Evolutionary conservation across 2,797 vertebrate genomes (phyloP), one percentile per base, ranked within the genome.

Genomic region (Danio albolineatus): DNA sequence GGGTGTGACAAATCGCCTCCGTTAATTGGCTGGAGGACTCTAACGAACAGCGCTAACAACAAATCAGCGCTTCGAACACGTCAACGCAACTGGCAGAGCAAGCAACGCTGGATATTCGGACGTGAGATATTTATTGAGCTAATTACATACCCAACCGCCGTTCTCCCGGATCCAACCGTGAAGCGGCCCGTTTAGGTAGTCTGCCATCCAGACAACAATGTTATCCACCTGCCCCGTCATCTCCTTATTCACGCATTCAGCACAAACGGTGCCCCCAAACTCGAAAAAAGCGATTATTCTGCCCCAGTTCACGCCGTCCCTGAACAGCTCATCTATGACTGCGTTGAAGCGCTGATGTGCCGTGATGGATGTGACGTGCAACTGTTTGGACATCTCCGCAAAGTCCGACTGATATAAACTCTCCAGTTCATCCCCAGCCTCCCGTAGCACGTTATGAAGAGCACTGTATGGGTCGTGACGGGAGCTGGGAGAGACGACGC

Each of bases 231-330:
- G 96, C 65, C 95, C 81, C 7, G 90, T 92, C 96, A 98, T 96
- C 90, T 97, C 96, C 84, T 95, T 94, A 88, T 96, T 93, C 88
- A 95, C 95, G 85, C 97, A 97, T 91, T 99, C 97, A 86, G 95
- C 96, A 16, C 98, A 99, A 94, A 99, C 95, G 43, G 95, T 95
- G 6, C 97, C 96, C 6, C 98, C 98, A 48, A 99, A 99, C 93
- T 98, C 98, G 79, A 99, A 97, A 94, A 99, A 99, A 67, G 98
- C 98, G 87, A 99, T 96, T 57, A 99, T 97, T 82, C 98, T 94
- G 78, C 98, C 98, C 98, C 98, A 99, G 93, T 99, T 99, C 81
- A 98, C 95, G 5, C 97, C 98, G 14, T 99, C 98, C 90, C 96
- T 95, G 93, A 99, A 99, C 87, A 99, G 96, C 91, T 99, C 98